phyloP scores from a whole-genome alignment of 2,797 vertebrate genomes.

The Pipistrellus nathusii region DNA sequence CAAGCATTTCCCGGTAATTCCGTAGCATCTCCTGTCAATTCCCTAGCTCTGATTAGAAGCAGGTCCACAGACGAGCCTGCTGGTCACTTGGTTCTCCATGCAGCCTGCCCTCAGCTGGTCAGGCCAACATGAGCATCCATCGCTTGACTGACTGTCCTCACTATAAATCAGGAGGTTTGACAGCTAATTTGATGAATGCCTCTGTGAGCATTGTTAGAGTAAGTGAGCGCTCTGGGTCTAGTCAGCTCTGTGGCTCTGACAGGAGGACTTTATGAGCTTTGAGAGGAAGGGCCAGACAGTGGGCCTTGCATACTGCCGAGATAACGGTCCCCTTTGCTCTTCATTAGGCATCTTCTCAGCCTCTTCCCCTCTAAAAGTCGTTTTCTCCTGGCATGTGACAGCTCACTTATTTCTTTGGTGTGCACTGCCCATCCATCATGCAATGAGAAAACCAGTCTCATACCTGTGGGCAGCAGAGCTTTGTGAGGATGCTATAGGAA shows the following conservation, averaged over 20 bases:
- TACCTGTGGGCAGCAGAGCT: background rate
- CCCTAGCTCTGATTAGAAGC: background rate
- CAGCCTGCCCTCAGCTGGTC: constrained; percentile 60
- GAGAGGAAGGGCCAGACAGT: background rate
- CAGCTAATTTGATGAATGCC: constrained; percentile 54
- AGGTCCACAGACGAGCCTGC: background rate
- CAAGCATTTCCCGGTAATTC: background rate
- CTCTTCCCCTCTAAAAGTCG: background rate
- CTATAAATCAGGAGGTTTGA: constrained; percentile 38
- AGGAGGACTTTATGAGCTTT: constrained; percentile 49
- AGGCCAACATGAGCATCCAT: constrained; percentile 60
- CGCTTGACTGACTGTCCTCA: constrained; percentile 63
- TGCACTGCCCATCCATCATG: background rate
- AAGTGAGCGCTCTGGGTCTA: constrained; percentile 65
- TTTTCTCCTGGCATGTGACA: background rate
- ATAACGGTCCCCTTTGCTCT: background rate
- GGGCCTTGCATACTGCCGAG: background rate
- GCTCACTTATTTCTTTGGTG: background rate
- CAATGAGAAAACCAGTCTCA: background rate
- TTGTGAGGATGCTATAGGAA: background rate
- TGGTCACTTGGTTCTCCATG: background rate
- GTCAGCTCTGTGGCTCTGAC: constrained; percentile 33
- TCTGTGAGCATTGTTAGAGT: background rate
- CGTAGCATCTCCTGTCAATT: constrained; percentile 5
- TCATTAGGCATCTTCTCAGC: background rate